These are phyloP conservation scores for Monodelphis domestica DNA, from an alignment of 2,797 vertebrate species.

Conservation along the genomic window DNA sequence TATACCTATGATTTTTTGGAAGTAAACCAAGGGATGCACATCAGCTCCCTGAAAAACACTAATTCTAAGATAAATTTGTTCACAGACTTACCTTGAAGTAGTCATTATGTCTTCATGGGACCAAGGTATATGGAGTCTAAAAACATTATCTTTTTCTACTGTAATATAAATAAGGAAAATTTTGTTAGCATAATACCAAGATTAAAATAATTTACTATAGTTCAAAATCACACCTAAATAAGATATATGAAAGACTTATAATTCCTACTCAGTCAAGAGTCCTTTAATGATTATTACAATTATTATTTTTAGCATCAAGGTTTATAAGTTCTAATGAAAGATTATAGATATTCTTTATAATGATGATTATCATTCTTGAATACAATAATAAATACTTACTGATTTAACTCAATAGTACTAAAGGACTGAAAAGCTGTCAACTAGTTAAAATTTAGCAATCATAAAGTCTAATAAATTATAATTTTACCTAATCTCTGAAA, in stretches of 20 bases:
- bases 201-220: constrained; percentile 2
- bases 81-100: constrained; percentile 88
- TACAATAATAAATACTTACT: neutral
- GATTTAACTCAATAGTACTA: constrained; percentile 10
- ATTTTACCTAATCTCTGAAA: constrained; percentile 16
- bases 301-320: neutral
- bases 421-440: constrained; percentile 51
- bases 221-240: neutral
- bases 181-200: constrained; percentile 13
- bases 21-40: constrained; percentile 14
- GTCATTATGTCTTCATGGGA: constrained; percentile 93
- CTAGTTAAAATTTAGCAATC: constrained; percentile 26
- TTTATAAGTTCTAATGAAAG: constrained; percentile 1
- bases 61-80: constrained; percentile 48
- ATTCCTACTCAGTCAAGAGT: neutral
- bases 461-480: neutral
- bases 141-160: constrained; percentile 91
- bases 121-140: constrained; percentile 94
- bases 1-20: constrained; percentile 26
- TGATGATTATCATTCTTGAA: constrained; percentile 20
- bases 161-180: constrained; percentile 72
- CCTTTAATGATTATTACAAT: neutral
- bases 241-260: neutral
- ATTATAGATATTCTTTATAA: constrained; percentile 10
- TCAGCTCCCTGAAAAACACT: constrained; percentile 41